Percentiles rank a stretch among this genome's conserved stretches.
These are phyloP conservation scores for Vombatus ursinus DNA, from an alignment of 2,113 vertebrate genomes.

Conservation along the genomic window DNA sequence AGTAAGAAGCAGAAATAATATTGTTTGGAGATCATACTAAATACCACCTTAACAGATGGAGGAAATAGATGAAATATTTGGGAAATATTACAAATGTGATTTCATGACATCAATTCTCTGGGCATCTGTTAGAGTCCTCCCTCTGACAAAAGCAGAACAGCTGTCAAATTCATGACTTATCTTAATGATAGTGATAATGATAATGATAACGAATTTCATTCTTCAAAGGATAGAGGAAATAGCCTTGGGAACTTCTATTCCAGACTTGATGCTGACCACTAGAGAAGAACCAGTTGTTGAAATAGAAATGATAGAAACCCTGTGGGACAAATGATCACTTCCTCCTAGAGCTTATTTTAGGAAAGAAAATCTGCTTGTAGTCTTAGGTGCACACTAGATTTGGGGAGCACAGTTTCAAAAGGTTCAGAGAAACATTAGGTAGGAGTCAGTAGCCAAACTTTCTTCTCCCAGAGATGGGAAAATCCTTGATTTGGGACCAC, in stretches of 20 bases:
- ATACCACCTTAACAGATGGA: not conserved
- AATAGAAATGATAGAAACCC: not conserved
- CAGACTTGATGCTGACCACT: not conserved
- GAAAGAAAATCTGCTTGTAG: not conserved
- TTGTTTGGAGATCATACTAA: not conserved
- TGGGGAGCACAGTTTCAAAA: not conserved
- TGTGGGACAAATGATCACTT: not conserved
- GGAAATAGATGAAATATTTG: not conserved
- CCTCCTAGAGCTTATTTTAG: not conserved
- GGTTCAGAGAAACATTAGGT: not conserved
- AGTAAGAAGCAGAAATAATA: not conserved
- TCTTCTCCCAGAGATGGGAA: not conserved
- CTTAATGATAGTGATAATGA: not conserved
- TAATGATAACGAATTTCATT: not conserved
- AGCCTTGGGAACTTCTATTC: not conserved
- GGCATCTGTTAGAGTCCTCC: not conserved
- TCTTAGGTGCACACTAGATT: not conserved
- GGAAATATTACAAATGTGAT: not conserved
- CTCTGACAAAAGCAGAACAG: not conserved
- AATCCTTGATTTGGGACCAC: not conserved
- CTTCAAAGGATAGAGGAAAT: not conserved
- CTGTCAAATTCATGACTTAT: not conserved
- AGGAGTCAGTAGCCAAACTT: not conserved
- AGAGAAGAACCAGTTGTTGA: not conserved
- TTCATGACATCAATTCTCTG: not conserved